Evolutionary conservation across 2,888 invertebrate species (phyloP), one percentile per base, ranked within the genome.

Genomic region (Hirtodrosophila histrioides): DNA sequence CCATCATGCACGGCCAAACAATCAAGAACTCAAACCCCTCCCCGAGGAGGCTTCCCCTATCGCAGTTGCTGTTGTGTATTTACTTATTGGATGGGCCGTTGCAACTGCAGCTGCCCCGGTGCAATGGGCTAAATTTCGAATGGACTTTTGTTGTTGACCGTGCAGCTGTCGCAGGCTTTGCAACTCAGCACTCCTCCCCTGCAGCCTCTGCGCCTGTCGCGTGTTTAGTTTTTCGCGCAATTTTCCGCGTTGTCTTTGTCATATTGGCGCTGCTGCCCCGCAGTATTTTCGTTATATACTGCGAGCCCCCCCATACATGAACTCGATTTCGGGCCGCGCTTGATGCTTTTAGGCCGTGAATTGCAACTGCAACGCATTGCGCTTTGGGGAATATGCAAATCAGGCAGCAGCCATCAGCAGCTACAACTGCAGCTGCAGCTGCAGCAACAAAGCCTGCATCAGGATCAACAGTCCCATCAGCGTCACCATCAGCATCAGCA

Each of bases 381-480:
- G 85, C 84, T 88, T 87, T 82, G 66, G 84, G 84, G 81, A 85
- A 86, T 88, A 83, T 88, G 87, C 86, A 84, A 88, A 84, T 88
- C 84, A 85, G 81, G 64, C 71, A 75, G 57, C 73, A 72, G 58
- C 66, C 46, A 40, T 17, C 64, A 45, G 60, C 65, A 50, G 39
- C 35, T 60, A 63, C 69, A 60, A 29, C 39, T 46, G 64, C 63
- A 75, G 43, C 65, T 55, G 58, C 67, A 69, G 53, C 61, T 68
- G 66, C 69, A 57, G n/a, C 69, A 63, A 41, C 77, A 72, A 63
- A 55, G 60, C 45, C 75, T 62, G 53, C 75, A 56, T 44, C 53
- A 51, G 36, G 55, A 39, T 45, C 51, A 44, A n/a, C 51, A 33
- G 43, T 39, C 41, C 17, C 17, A 17, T 17, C 27, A 27, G 6